phyloP scores from a whole-genome alignment of 1,140 invertebrate genomes.

The Trialeurodes vaporariorum region DNA sequence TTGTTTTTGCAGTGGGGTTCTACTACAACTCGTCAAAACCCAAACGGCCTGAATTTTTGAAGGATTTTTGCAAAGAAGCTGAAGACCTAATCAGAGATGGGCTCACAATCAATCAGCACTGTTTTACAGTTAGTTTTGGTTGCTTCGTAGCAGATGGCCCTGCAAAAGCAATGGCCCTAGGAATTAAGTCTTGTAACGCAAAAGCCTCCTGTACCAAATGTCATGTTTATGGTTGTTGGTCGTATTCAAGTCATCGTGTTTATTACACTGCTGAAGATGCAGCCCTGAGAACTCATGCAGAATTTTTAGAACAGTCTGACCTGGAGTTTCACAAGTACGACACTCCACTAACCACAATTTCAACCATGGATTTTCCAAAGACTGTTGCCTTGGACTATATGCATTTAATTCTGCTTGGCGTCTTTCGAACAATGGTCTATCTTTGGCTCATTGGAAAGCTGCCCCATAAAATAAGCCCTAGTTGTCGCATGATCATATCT shows the following conservation, averaged over 20 bases:
- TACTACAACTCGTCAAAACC: constrained; percentile 24
- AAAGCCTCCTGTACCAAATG: constrained; percentile 26
- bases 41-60: constrained; percentile 18
- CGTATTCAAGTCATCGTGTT: constrained; percentile 19
- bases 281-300: constrained; percentile 22
- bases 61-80: constrained; percentile 23
- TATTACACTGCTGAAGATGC: constrained; percentile 21
- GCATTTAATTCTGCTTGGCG: constrained; percentile 34
- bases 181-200: constrained; percentile 24
- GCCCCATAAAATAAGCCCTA: neutral
- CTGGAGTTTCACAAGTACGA: constrained; percentile 28
- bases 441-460: constrained; percentile 19
- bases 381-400: constrained; percentile 33
- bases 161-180: constrained; percentile 23
- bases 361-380: constrained; percentile 29
- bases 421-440: constrained; percentile 30
- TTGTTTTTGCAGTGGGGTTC: constrained; percentile 21
- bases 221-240: constrained; percentile 21
- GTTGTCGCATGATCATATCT: neutral
- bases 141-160: constrained; percentile 25
- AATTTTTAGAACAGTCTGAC: constrained; percentile 24
- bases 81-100: constrained; percentile 16
- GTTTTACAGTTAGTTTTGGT: constrained; percentile 11
- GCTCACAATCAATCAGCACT: constrained; percentile 8
- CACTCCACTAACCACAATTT: constrained; percentile 24